A percentile compares a stretch with the other conserved stretches of the same genome.
Evolutionary conservation across 2,797 vertebrate species (phyloP).

Genomic region (Crenichthys baileyi): DNA sequence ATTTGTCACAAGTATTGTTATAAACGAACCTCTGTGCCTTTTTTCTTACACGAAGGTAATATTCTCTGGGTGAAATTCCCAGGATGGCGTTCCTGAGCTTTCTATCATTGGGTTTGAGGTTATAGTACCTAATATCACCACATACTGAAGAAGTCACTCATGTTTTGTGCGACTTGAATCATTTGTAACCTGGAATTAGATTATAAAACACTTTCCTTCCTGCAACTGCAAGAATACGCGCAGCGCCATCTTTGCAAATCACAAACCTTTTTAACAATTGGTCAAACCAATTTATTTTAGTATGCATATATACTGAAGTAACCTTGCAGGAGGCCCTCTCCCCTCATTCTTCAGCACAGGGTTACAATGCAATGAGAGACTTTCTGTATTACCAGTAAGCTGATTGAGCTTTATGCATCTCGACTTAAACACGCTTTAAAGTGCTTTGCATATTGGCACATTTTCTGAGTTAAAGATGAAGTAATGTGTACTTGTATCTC

Average conservation of each 20-base stretch:
- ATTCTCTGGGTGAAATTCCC: too few species aligned
- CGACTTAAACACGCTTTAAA: conserved; percentile 50
- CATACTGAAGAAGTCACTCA: conserved; percentile 15
- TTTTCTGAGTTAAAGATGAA: conserved; percentile 43
- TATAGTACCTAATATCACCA: too few species aligned
- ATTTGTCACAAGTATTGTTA: too few species aligned
- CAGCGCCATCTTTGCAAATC: conserved; percentile 36
- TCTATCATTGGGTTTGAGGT: too few species aligned
- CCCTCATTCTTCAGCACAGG: conserved; percentile 29
- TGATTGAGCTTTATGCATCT: conserved; percentile 28
- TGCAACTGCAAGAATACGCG: conserved; percentile 14
- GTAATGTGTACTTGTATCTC: conserved; percentile 56
- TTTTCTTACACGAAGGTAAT: too few species aligned
- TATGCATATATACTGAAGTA: neutral
- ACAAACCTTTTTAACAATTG: conserved; percentile 43
- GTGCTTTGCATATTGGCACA: conserved; percentile 53
- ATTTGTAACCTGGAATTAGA: neutral
- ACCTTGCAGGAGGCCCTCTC: conserved; percentile 7
- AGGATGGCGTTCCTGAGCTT: too few species aligned
- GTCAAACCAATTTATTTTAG: conserved; percentile 5
- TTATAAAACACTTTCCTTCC: neutral
- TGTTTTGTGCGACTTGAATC: neutral
- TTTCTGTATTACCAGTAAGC: conserved; percentile 17
- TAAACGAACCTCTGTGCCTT: too few species aligned
- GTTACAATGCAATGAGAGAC: conserved; percentile 17